Evolutionary conservation across 2,888 invertebrate genomes (phyloP).

Genomic region (Phyllotreta striolata): DNA sequence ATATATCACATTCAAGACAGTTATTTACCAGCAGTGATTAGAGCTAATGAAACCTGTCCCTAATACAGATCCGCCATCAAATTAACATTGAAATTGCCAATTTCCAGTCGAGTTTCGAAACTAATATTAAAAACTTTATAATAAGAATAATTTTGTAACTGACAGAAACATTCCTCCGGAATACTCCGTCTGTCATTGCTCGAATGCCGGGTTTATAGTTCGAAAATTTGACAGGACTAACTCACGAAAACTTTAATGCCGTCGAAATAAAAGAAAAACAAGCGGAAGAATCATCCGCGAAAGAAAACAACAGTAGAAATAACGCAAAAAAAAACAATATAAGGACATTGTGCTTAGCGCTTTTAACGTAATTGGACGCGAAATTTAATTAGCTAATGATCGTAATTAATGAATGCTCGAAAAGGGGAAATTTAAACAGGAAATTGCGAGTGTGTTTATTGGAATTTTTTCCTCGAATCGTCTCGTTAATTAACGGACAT

Average conservation of each 20-base stretch:
- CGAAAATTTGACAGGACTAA: constrained; percentile 16
- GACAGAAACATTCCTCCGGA: constrained; percentile 9
- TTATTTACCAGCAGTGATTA: constrained; percentile 3
- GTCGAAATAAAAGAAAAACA: constrained; percentile 10
- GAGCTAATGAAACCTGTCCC: constrained; percentile 10
- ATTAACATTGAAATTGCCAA: background rate
- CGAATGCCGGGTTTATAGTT: constrained; percentile 10
- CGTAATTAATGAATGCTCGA: too few relatives aligned
- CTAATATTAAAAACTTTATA: constrained; percentile 8
- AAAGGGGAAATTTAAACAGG: too few relatives aligned
- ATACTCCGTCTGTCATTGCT: constrained; percentile 8
- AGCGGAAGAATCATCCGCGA: background rate
- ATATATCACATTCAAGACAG: constrained; percentile 19
- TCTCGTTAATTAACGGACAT: too few relatives aligned
- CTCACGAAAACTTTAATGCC: constrained; percentile 14
- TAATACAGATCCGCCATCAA: background rate
- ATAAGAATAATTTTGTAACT: constrained; percentile 12
- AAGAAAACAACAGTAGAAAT: too few relatives aligned
- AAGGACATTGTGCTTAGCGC: too few relatives aligned
- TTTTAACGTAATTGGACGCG: too few relatives aligned
- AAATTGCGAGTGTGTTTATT: too few relatives aligned
- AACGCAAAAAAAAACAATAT: too few relatives aligned
- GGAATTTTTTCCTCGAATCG: too few relatives aligned
- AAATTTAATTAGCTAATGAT: too few relatives aligned
- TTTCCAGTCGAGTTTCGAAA: background rate